Evolutionary conservation across 2,888 invertebrate species (phyloP).

Genomic region (Apoda limacodes): DNA sequence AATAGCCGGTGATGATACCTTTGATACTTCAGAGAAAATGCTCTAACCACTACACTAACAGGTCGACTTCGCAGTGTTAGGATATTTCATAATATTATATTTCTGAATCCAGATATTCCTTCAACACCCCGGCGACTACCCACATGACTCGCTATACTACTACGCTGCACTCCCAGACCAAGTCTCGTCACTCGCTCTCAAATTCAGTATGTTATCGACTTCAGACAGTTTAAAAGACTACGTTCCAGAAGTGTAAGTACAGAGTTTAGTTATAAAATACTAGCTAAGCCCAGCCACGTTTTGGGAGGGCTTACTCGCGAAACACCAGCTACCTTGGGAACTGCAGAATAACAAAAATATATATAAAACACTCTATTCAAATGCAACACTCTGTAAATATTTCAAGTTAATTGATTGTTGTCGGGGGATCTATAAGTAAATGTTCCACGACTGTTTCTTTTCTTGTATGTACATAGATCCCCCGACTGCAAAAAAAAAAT

Average conservation of each 20-base stretch:
- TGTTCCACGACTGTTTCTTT: slow-evolving; percentile 2
- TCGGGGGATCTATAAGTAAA: not conserved
- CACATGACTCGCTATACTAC: slow-evolving; percentile 30
- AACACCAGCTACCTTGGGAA: too few relatives aligned
- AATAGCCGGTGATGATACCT: too few relatives aligned
- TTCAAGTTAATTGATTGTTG: slow-evolving; percentile 2
- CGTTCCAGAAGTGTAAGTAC: slow-evolving; percentile 27
- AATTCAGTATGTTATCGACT: slow-evolving; percentile 27
- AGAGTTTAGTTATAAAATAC: not conserved
- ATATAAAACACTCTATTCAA: too few relatives aligned
- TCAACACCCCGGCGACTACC: slow-evolving; percentile 36
- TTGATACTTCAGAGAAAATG: too few relatives aligned
- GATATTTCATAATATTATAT: not conserved
- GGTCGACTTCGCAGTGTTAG: too few relatives aligned
- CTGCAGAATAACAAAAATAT: too few relatives aligned
- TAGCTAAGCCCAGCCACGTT: too few relatives aligned
- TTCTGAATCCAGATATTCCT: slow-evolving; percentile 29
- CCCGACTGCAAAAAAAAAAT: too few relatives aligned
- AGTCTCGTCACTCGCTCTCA: slow-evolving; percentile 31
- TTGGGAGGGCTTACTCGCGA: too few relatives aligned
- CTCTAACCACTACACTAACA: too few relatives aligned
- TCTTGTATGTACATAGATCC: too few relatives aligned
- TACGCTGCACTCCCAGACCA: slow-evolving; percentile 27
- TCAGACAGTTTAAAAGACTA: slow-evolving; percentile 22
- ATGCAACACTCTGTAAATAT: too few relatives aligned